Evolutionary conservation across 2,888 invertebrate species (phyloP).

Genomic region (Gisinianus flammeolus): DNA sequence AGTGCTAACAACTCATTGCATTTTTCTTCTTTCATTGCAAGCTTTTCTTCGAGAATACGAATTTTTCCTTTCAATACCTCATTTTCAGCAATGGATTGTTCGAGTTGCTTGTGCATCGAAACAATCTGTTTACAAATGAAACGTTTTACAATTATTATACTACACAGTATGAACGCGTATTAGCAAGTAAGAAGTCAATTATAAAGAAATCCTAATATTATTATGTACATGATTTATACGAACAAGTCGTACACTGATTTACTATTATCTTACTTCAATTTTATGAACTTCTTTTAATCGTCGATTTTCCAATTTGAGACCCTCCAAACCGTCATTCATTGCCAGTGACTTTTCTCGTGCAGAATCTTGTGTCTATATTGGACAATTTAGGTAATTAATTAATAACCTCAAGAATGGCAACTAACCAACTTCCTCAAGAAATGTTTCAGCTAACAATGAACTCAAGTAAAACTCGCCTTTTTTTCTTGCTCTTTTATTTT

Average conservation of each 20-base stretch:
- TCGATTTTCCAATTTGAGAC: slow-evolving; percentile 11
- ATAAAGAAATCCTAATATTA: neutral
- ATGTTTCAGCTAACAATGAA: no score
- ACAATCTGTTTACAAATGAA: slow-evolving; percentile 1
- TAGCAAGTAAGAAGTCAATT: neutral
- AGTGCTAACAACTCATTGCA: neutral
- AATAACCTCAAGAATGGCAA: no score
- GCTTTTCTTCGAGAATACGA: slow-evolving; percentile 15
- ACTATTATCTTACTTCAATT: slow-evolving; percentile 25
- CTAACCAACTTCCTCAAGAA: no score
- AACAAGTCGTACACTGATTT: neutral
- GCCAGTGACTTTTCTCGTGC: neutral
- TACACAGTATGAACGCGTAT: neutral
- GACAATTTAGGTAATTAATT: neutral
- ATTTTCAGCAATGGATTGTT: neutral
- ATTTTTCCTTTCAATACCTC: slow-evolving; percentile 13
- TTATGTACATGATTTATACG: no score
- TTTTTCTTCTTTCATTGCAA: slow-evolving; percentile 16
- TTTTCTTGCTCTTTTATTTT: neutral
- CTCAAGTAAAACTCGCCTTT: slow-evolving; percentile 1
- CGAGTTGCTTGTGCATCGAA: neutral
- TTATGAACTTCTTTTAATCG: slow-evolving; percentile 24
- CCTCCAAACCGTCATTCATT: neutral
- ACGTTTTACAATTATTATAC: neutral
- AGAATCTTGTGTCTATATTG: slow-evolving; percentile 21